Percentiles rank a stretch among this genome's conserved stretches.
Evolutionary conservation across 64 coral and sea anemone species (phyloP).

Genomic region (Dendronephthya gigantea): DNA sequence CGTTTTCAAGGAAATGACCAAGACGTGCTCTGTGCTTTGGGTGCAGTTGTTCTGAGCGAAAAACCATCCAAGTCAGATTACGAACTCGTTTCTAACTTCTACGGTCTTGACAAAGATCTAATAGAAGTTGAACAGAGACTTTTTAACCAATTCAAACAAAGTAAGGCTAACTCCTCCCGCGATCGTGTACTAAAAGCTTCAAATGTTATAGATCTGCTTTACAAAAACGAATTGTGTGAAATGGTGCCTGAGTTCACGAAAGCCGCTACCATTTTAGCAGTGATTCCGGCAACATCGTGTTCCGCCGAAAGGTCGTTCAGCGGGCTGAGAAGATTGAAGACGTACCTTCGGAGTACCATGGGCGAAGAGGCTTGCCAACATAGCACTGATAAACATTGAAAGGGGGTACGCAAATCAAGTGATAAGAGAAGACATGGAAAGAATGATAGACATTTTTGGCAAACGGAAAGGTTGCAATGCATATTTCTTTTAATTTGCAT

Average conservation of each 20-base stretch:
- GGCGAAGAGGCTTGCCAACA: neutral
- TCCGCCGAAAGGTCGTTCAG: conserved; percentile 31
- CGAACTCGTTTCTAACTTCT: neutral
- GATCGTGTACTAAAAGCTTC: neutral
- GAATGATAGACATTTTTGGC: too few relatives aligned
- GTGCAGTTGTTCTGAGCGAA: neutral
- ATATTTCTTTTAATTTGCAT: too few relatives aligned
- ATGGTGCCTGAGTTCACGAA: conserved; percentile 31
- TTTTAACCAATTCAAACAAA: neutral
- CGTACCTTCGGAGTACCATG: conserved; percentile 20
- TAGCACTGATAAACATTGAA: conserved; percentile 12
- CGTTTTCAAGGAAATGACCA: neutral
- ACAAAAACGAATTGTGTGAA: conserved; percentile 30
- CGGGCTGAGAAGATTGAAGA: conserved; percentile 29
- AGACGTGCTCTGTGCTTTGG: neutral
- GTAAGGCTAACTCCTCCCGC: neutral
- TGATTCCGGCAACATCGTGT: conserved; percentile 38
- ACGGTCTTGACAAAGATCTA: neutral
- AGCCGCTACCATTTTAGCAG: conserved; percentile 22
- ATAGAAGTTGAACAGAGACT: neutral
- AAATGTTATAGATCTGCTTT: conserved; percentile 8
- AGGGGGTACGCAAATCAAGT: conserved; percentile 15
- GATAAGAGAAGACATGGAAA: too few relatives aligned
- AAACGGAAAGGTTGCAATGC: too few relatives aligned
- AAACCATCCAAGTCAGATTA: neutral